Conservation (phyloP, 2,113 vertebrate species). For the Ranitomeya variabilis region DNA sequence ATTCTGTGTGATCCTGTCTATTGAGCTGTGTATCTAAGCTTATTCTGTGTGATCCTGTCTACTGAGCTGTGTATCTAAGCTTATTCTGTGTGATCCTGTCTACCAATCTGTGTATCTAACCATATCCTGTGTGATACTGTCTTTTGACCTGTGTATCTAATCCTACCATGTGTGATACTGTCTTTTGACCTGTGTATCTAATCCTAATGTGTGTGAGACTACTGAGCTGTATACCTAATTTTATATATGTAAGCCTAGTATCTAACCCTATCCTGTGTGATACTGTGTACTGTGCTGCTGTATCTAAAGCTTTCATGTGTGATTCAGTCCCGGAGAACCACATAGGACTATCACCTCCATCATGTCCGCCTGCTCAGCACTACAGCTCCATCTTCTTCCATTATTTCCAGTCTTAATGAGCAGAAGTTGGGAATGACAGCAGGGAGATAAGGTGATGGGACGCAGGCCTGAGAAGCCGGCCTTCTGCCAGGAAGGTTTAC, state of each 20-base stretch:
- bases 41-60: too few relatives aligned
- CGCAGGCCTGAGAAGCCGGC: constrained; percentile 38
- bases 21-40: too few relatives aligned
- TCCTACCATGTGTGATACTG: neutral
- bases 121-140: neutral
- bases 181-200: too few relatives aligned
- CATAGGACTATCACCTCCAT: too few relatives aligned
- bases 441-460: constrained; percentile 41
- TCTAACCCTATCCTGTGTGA: neutral
- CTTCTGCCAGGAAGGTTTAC: neutral
- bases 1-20: neutral
- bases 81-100: neutral
- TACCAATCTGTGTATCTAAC: neutral
- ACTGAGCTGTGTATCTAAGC: neutral
- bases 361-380: neutral
- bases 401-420: neutral
- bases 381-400: too few relatives aligned
- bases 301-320: neutral
- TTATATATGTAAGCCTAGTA: neutral
- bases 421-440: constrained; percentile 15
- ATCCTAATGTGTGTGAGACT: neutral
- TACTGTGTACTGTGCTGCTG: neutral
- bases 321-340: neutral
- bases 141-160: too few relatives aligned
- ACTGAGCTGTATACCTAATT: too few relatives aligned